Base-by-base conservation (phyloP, 2,113 vertebrate species). In the Sturnira hondurensis region DNA sequence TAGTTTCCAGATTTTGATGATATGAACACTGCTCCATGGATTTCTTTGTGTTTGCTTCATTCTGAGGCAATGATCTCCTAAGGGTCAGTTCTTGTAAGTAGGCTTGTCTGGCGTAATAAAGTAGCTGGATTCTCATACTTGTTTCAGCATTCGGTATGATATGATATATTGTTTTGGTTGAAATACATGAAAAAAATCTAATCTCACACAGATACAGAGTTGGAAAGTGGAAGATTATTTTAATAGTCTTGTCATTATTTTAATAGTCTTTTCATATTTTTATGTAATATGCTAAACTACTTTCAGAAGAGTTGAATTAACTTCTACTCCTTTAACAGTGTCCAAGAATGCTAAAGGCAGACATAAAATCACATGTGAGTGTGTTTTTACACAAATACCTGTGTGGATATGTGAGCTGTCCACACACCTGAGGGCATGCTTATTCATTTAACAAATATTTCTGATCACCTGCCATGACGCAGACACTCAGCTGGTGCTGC, bases 141-240 rank as follows among this genome's bases (percentile, higher is more conserved):
- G n/a, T 33, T 95, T 94, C 82, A 91, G 41, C 71, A 84, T 89
- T 87, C 58, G 52, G 7, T 76, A 31, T 93, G 63, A 65, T 91
- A 68, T 89, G 47, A 61, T 63, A 71, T 41, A n/a, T 45, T 96
- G 54, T 81, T 93, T 95, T 70, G 76, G 76, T 77, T 95, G 70
- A 95, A 93, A 86, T 84, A 76, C 24, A 36, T 76, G n/a, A n/a
- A 28, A 85, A 93, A 54, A 78, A 91, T 85, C 52, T 15, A 38
- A 38, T 71, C 31, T 95, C 68, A 73, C 6, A 52, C 16, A 91
- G 71, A 90, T 71, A 36, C 0, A 73, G 54, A 74, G 26, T 81
- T 92, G 33, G 63, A 71, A 95, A 93, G 17, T 67, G 14, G 50
- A 89, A 76, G 17, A 41, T 3, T 52, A 80, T 80, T 78, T 74